A percentile compares a stretch with the other conserved stretches of the same genome.
Conservation (phyloP, 2,888 invertebrate genomes). For the Branchellion lobata region DNA sequence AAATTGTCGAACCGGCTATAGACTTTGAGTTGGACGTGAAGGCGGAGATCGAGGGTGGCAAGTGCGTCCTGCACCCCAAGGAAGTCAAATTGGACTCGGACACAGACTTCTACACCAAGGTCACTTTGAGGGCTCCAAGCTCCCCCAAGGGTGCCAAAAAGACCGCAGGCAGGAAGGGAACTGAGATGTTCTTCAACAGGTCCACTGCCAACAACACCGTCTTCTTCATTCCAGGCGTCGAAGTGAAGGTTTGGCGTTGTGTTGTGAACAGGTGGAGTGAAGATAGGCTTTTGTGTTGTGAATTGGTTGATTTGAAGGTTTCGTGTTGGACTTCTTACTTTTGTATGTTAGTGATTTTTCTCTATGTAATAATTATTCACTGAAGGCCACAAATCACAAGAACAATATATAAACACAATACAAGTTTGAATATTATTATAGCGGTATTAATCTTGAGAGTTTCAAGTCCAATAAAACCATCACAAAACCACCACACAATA, state of each 20-base stretch:
- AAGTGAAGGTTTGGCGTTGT: conserved; percentile 58
- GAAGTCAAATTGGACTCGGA: conserved; percentile 48
- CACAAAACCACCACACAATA: too few relatives aligned
- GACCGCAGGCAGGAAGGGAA: conserved; percentile 32
- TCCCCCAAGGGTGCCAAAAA: conserved; percentile 47
- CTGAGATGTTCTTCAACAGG: background rate
- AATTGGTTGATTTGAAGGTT: too few relatives aligned
- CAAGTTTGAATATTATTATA: too few relatives aligned
- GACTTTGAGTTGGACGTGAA: conserved; percentile 94
- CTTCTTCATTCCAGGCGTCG: conserved; percentile 62
- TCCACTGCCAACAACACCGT: conserved; percentile 55
- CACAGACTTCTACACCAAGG: conserved; percentile 28
- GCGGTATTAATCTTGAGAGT: too few relatives aligned
- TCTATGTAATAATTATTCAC: too few relatives aligned
- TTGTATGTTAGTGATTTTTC: too few relatives aligned
- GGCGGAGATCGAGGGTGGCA: conserved; percentile 91
- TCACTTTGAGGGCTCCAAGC: too few relatives aligned
- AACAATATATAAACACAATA: too few relatives aligned
- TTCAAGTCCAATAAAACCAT: too few relatives aligned
- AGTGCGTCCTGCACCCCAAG: conserved; percentile 87
- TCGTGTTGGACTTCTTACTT: too few relatives aligned
- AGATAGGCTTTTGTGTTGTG: background rate
- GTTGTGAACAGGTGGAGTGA: too few relatives aligned
- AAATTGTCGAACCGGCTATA: conserved; percentile 70
- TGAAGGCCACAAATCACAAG: too few relatives aligned